phyloP scores from a whole-genome alignment of 2,797 vertebrate genomes.

The Fringilla coelebs region DNA sequence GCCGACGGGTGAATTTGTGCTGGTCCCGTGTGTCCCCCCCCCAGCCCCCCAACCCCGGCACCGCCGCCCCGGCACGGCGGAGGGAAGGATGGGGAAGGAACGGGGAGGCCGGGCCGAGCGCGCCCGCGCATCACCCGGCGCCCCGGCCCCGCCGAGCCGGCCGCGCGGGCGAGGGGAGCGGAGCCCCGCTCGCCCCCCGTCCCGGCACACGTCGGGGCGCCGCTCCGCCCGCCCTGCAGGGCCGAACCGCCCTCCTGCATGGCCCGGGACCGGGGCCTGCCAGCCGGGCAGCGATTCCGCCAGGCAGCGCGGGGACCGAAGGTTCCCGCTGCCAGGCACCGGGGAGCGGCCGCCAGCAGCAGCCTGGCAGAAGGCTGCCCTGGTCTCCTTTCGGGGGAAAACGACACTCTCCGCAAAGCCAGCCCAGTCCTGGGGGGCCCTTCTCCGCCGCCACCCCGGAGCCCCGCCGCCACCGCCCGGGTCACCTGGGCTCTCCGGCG shows the following conservation, averaged over 20 bases:
- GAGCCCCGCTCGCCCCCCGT: neutral
- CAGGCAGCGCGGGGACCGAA: neutral
- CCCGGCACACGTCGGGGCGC: neutral
- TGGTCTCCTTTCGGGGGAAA: neutral
- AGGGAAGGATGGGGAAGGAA: neutral
- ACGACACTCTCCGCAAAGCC: neutral
- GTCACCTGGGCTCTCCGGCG: neutral
- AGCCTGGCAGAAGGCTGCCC: neutral
- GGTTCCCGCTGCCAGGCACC: neutral
- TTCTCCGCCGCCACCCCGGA: neutral
- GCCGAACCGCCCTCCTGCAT: neutral
- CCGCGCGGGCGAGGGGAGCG: neutral
- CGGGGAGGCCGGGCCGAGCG: neutral
- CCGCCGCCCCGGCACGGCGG: neutral
- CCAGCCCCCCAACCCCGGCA: neutral
- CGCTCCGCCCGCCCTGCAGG: neutral
- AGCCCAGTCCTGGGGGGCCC: neutral
- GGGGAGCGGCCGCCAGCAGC: neutral
- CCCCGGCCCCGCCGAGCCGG: neutral
- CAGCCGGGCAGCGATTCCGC: neutral
- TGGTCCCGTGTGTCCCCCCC: neutral
- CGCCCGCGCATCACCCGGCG: neutral
- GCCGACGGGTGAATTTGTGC: constrained; percentile 1
- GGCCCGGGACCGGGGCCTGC: too few species aligned
- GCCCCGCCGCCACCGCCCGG: too few species aligned